These are phyloP conservation scores for Cosmia pyralina DNA, from an alignment of 2,888 invertebrate genomes.

Conservation along the genomic window DNA sequence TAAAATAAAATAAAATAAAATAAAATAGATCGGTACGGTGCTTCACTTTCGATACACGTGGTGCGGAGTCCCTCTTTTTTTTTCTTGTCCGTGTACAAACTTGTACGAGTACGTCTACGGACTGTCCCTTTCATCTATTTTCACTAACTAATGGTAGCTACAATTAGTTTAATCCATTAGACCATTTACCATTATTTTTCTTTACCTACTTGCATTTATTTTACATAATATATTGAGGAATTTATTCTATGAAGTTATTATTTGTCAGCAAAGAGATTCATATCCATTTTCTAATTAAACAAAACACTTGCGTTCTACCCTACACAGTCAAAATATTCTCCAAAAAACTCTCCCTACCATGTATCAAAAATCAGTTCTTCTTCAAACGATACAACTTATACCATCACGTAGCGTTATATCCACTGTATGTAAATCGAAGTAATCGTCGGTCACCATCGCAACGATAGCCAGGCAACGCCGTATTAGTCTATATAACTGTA, in stretches of 20 bases:
- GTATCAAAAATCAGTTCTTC: constrained; percentile 49
- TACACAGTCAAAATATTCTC: not conserved
- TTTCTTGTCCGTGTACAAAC: no score
- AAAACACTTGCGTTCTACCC: not conserved
- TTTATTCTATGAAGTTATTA: not conserved
- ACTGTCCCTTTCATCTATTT: not conserved
- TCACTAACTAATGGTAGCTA: no score
- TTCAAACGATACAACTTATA: constrained; percentile 55
- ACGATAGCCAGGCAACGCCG: constrained; percentile 85
- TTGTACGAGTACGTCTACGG: no score
- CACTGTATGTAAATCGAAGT: constrained; percentile 64
- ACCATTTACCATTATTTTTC: not conserved
- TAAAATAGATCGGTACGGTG: no score
- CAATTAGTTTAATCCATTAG: not conserved
- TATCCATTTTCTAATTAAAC: not conserved
- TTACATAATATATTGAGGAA: no score
- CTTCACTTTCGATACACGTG: no score
- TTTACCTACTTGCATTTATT: no score
- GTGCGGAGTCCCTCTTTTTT: no score
- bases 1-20: no score
- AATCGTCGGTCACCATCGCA: constrained; percentile 85
- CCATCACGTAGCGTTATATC: constrained; percentile 50
- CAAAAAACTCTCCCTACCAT: constrained; percentile 1
- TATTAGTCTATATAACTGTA: constrained; percentile 79
- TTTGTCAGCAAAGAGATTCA: not conserved